Evolutionary conservation across 2,888 invertebrate species (phyloP), one percentile per base, ranked within the genome.

Genomic region (Tachina grossa): DNA sequence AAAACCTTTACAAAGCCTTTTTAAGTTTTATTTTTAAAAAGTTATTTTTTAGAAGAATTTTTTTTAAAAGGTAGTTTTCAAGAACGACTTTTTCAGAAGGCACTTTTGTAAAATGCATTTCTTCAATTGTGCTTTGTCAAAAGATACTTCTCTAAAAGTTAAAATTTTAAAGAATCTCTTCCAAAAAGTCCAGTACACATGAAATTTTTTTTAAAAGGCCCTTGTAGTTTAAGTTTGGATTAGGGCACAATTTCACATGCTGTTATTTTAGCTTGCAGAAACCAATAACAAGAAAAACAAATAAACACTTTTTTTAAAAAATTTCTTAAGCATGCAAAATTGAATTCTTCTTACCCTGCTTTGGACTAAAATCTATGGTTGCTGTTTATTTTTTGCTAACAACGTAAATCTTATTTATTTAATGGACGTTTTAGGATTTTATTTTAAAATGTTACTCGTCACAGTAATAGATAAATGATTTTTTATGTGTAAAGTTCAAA

Each of bases 341-440:
- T 59, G 39, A 69, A 57, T 53, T 71, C 22, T 68, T 59, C 85
- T 85, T 85, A 85, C 85, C 85, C 83, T 61, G 57, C 43, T 63
- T 66, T 51, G 47, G 11, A 41, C 22, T 66, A 61, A 65, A 76
- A 43, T 47, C 1, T 41, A 63, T 45, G 55, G 69, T 43, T 31
- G 41, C 39, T 63, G 19, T 74, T 75, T 31, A 11, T 63, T 31
- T 22, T 16, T 47, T 45, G 13, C 49, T 45, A 47, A 47, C 47
- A n/a, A 53, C 74, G 11, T 43, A 51, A 69, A 69, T 65, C 16
- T 65, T n/a, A n/a, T 53, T 63, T 11, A 11, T 45, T 47, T 47
- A 69, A 69, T 81, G 81, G 75, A 81, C 81, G 81, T 81, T 74
- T 74, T 31, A 45, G 43, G 68, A 72, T 41, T 79, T 72, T 10